Percentiles rank a stretch among this genome's conserved stretches.
phyloP scores from a whole-genome alignment of 2,797 vertebrate species.

The Loriculus beryllinus region DNA sequence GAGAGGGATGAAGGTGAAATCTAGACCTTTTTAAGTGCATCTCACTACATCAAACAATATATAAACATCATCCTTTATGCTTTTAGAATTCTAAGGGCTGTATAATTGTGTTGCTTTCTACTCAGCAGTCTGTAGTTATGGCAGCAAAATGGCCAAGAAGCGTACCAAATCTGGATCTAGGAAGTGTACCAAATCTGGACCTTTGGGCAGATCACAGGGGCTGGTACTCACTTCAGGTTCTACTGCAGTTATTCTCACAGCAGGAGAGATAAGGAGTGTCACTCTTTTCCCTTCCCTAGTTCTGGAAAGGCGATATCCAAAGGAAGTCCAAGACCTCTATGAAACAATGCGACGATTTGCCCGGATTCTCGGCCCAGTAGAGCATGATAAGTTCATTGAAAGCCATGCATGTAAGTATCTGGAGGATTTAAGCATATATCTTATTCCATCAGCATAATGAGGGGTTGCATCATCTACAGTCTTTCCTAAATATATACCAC shows the following conservation, averaged over 20 bases:
- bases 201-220: accelerated
- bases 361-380: conserved; percentile 87
- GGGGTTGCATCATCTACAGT: not conserved
- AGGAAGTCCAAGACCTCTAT: conserved; percentile 93
- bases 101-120: not conserved
- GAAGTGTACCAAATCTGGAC: not conserved
- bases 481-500: not conserved
- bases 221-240: not conserved
- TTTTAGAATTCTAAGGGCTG: not conserved
- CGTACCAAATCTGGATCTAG: not conserved
- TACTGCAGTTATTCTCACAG: not conserved
- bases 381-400: conserved; percentile 98
- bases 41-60: not conserved
- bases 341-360: conserved; percentile 94
- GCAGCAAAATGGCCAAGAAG: not conserved
- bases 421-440: not conserved
- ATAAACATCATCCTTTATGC: not conserved
- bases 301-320: conserved; percentile 93
- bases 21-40: not conserved
- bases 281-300: conserved; percentile 64
- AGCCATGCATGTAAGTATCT: conserved; percentile 89
- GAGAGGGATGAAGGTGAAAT: not conserved
- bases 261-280: not conserved
- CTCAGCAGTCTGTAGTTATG: not conserved
- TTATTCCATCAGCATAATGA: not conserved